These are phyloP conservation scores for Enoplosus armatus DNA, from an alignment of 2,797 vertebrate species.

Conservation along the genomic window DNA sequence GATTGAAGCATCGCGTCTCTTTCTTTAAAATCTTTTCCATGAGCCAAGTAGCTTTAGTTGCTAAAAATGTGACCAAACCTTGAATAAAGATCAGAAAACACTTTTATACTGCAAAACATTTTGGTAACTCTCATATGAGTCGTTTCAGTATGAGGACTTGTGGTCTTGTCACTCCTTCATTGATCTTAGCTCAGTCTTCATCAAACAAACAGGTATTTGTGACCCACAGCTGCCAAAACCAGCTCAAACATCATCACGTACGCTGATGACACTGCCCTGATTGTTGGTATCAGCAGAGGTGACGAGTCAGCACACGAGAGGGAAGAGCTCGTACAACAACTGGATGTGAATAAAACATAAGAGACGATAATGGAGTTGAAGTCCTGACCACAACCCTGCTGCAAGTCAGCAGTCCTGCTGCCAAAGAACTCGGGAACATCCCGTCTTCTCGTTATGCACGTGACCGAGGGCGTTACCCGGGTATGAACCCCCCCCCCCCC, in stretches of 20 bases:
- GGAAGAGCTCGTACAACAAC: neutral
- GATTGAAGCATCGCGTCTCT: neutral
- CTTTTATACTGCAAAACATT: neutral
- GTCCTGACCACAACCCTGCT: neutral
- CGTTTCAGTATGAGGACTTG: neutral
- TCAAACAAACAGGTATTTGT: neutral
- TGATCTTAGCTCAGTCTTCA: no score
- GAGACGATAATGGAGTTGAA: constrained; percentile 14
- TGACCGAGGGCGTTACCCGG: neutral
- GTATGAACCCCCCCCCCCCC: neutral
- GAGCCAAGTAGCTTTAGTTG: neutral
- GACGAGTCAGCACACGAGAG: constrained; percentile 6
- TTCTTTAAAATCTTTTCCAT: neutral
- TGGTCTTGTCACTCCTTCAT: neutral
- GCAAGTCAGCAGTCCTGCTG: constrained; percentile 29
- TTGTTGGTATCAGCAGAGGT: neutral
- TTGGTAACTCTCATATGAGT: neutral
- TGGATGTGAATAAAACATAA: constrained; percentile 23
- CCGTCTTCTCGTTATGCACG: neutral
- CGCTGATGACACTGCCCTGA: constrained; percentile 4
- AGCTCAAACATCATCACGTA: constrained; percentile 3
- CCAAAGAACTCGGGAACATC: neutral
- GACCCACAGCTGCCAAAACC: neutral
- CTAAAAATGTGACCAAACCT: no score
- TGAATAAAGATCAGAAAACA: no score